Evolutionary conservation across 1,140 invertebrate genomes (phyloP), one percentile per base, ranked within the genome.

Genomic region (Conus betulinus): DNA sequence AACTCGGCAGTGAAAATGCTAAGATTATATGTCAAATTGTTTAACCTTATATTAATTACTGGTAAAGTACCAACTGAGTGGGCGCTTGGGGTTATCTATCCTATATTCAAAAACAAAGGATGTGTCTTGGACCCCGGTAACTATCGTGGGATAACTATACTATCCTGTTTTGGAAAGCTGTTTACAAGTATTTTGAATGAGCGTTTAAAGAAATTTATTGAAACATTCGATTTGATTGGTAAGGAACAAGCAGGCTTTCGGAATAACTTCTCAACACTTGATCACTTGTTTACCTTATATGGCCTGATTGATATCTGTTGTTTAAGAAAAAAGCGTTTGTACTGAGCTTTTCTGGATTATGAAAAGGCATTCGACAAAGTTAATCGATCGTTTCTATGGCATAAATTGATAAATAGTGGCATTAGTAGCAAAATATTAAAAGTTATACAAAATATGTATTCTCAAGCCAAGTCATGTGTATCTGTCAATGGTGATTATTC

Each of bases 161-260:
- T 83, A n/a, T 53, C 15, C 15, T 83, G 74, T 78, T 39, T 78
- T 76, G 74, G 39, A 53, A 83, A 83, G 0, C 53, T 83, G 52
- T 83, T 83, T n/a, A 83, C 81, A 52, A 83, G 81, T 55, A 23
- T 11, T 52, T 83, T n/a, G 10, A 83, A 83, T 83, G 81, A 83
- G 53, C 52, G 0, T 83, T 83, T n/a, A 53, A 83, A 83, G 52
- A 0, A 5, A 3, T 83, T 23, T 53, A 53, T 83, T 13, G 81
- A 83, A 55, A 52, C 25, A 17, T 53, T 52, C 15, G 1, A 53
- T 55, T 10, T 57, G 5, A 23, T 83, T 52, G 81, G 81, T 15
- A 83, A 1, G 10, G 52, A 20, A 83, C 25, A 83, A 83, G 81
- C 81, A 17, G 39, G 81, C 11, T 83, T 53, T n/a, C 3, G 39